Evolutionary conservation across 2,888 invertebrate species (phyloP), one percentile per base, ranked within the genome.

Genomic region (Prenolepis imparis): DNA sequence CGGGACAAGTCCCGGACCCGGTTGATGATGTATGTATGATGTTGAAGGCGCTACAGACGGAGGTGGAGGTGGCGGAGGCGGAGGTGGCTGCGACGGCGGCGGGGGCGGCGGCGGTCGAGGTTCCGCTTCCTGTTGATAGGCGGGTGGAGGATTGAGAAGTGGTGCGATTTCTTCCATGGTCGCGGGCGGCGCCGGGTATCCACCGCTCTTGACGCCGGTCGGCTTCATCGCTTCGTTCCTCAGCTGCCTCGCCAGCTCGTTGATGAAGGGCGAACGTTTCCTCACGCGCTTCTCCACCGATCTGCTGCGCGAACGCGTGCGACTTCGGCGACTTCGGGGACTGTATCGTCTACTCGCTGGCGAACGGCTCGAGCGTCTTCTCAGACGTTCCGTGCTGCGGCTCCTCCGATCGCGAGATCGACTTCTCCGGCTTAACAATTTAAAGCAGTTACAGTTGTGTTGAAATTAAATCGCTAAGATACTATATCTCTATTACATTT

Each of bases 241-340:
- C n/a, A 94, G 87, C 44, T 94, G 94, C 32, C 95, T 91, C 0
- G 93, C 92, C n/a, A 95, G 89, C 84, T 94, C 94, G 78, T 94
- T 94, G 85, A 94, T 93, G 75, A 94, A 94, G 0, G 94, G 94
- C 44, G 94, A 94, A 28, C 94, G 92, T 75, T 93, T 94, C 32
- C 94, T 90, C 39, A 82, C 24, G 0, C 94, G 93, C 32, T 92
- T 92, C 28, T 92, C 91, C 3, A 91, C 86, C 0, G 94, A 93
- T 78, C 93, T 91, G 73, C 91, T 92, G 1, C 92, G 90, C 32
- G 88, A 89, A 9, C 88, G 89, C n/a, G 88, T 89, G 18, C 88
- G 92, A 86, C 92, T 93, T 12, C 92, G 86, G 21, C 93, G 92
- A 55, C n/a, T n/a, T n/a, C 90, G 91, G 21, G 90, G 92, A 12